phyloP scores from a whole-genome alignment of 2,113 vertebrate species.

The Crotalus helleri region DNA sequence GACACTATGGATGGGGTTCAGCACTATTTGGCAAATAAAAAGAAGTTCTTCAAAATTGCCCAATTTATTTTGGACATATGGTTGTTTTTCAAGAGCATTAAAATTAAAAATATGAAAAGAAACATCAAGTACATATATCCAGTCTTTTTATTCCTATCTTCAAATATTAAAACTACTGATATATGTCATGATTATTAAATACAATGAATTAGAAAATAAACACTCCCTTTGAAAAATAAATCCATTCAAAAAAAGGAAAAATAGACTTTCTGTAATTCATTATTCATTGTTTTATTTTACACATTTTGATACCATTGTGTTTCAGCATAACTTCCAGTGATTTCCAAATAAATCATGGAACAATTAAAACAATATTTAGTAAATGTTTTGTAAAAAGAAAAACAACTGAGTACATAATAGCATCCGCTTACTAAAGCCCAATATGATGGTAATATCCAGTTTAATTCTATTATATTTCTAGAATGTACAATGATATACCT shows the following conservation, averaged over 20 bases:
- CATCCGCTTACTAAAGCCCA: background rate
- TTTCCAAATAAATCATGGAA: background rate
- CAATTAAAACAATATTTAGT: background rate
- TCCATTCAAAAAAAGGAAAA: background rate
- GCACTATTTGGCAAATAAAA: background rate
- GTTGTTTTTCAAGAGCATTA: background rate
- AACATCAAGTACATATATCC: background rate
- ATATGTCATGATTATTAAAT: background rate
- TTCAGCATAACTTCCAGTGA: background rate
- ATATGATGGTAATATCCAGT: background rate
- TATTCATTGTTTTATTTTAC: background rate
- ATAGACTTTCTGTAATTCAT: background rate
- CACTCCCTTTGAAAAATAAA: background rate
- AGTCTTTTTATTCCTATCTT: background rate
- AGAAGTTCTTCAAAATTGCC: background rate
- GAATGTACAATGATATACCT: background rate
- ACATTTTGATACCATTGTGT: background rate
- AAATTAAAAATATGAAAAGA: background rate
- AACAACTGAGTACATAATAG: background rate
- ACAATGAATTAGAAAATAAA: background rate
- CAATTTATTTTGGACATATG: background rate
- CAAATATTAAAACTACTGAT: background rate
- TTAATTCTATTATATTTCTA: background rate
- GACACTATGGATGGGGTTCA: background rate
- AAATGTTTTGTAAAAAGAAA: background rate